Evolutionary conservation across 2,888 invertebrate genomes (phyloP), one percentile per base, ranked within the genome.

Genomic region (Ophion ventricosus): DNA sequence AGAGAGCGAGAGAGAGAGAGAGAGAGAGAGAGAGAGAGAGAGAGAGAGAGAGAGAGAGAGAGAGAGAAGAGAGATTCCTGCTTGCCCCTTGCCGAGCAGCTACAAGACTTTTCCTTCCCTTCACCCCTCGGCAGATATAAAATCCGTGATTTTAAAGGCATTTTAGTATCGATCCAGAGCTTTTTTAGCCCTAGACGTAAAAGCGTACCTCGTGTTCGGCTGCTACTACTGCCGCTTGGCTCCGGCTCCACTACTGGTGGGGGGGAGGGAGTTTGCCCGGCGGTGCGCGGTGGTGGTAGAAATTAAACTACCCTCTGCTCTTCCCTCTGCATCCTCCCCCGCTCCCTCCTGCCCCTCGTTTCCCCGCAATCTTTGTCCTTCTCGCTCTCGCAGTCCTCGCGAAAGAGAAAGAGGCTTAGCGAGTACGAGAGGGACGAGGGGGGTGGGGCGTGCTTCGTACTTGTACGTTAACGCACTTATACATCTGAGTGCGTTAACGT

Each of bases 111-210:
- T 35, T 5, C 87, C 86, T 86, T 86, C 85, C 88, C 84, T 85
- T 83, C 86, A 82, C 86, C 86, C 93, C 93, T 76, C 94, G 94
- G 93, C 94, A 94, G 94, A 94, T 94, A 95, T 95, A 95, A 95
- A 95, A 95, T 95, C 94, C 95, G 94, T 94, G 91, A 95, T 94
- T 95, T 95, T 95, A 95, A 87, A 95, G 95, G 95, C 95, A 95
- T 95, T 95, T 95, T 95, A 95, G 95, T 95, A 95, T 95, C 94
- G 95, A 95, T 95, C 94, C 94, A 69, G 56, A 70, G 92, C 94
- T 94, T 95, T 95, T 95, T 95, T 95, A 95, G 94, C 94, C 94
- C 94, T 93, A 93, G 92, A 92, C 91, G 92, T 91, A 91, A 76
- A 79, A 89, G 91, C 90, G 91, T 90, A 85, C 89, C 89, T 89